phyloP scores from a whole-genome alignment of 2,113 vertebrate species.

The Eublepharis macularius region DNA sequence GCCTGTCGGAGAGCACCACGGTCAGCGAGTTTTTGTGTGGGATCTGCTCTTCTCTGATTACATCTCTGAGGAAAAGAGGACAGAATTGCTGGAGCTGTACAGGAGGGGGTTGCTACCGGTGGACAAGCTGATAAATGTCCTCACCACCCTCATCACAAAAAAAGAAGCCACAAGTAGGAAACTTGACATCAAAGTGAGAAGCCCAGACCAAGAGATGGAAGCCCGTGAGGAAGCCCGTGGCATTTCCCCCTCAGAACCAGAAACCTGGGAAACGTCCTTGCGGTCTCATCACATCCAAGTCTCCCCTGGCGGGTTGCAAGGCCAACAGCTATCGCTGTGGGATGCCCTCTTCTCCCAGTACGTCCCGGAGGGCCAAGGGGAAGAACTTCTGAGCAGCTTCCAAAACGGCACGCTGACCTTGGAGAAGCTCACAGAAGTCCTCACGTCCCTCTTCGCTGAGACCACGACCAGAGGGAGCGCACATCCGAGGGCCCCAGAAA shows the following conservation, averaged over 20 bases:
- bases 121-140: not conserved
- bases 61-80: constrained; percentile 12
- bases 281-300: constrained; percentile 9
- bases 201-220: accelerated
- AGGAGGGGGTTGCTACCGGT: not conserved
- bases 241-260: not conserved
- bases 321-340: constrained; percentile 34
- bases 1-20: not conserved
- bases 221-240: no score
- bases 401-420: constrained; percentile 58
- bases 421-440: constrained; percentile 66
- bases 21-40: constrained; percentile 1
- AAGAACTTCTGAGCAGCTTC: constrained; percentile 63
- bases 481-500: not conserved
- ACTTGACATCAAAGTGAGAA: accelerated
- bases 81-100: constrained; percentile 60
- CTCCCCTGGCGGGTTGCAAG: no score
- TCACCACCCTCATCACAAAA: constrained; percentile 42
- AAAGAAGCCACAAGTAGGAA: not conserved
- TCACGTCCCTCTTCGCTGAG: constrained; percentile 64
- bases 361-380: constrained; percentile 66
- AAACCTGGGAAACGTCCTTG: not conserved
- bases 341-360: constrained; percentile 72
- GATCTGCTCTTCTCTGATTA: constrained; percentile 18
- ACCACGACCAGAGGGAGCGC: not conserved